phyloP scores from a whole-genome alignment of 2,888 invertebrate genomes.

The Pediacus dermestoides region DNA sequence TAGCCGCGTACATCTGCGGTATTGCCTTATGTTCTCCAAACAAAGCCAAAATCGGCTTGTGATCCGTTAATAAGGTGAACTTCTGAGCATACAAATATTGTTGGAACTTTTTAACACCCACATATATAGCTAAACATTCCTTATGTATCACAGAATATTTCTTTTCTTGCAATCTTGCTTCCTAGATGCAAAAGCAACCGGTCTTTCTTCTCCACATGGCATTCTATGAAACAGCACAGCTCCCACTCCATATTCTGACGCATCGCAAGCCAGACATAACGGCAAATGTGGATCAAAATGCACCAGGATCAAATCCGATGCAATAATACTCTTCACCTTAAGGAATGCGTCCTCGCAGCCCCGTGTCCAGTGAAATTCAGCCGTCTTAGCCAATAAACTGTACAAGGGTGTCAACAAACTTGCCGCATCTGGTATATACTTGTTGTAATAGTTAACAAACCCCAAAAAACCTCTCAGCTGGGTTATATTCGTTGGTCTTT shows the following conservation, averaged over 20 bases:
- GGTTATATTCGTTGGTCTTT: not conserved
- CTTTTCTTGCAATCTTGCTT: too few relatives aligned
- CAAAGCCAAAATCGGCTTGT: conserved; percentile 3
- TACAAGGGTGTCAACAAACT: conserved; percentile 15
- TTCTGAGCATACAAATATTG: conserved; percentile 7
- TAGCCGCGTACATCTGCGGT: conserved; percentile 1
- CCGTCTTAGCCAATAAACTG: conserved; percentile 14
- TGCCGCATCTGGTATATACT: conserved; percentile 17
- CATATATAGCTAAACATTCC: conserved; percentile 7
- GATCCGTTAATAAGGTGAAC: conserved; percentile 4
- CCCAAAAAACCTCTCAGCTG: not conserved
- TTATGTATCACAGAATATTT: too few relatives aligned
- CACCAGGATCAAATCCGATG: conserved; percentile 11
- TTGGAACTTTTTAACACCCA: conserved; percentile 7
- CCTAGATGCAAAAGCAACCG: conserved; percentile 19
- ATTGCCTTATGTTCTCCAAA: conserved; percentile 5
- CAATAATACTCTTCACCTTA: conserved; percentile 1
- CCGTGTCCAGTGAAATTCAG: conserved; percentile 40
- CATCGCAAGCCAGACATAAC: conserved; percentile 18
- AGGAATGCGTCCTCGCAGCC: not conserved
- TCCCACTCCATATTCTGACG: conserved; percentile 14
- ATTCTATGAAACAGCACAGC: conserved; percentile 14
- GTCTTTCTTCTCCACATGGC: conserved; percentile 9
- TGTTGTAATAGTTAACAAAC: conserved; percentile 6
- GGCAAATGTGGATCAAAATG: conserved; percentile 23